Percentiles rank a stretch among this genome's conserved stretches.
These are phyloP conservation scores for Varanus salvator DNA, from an alignment of 2,113 vertebrate genomes.

Conservation along the genomic window DNA sequence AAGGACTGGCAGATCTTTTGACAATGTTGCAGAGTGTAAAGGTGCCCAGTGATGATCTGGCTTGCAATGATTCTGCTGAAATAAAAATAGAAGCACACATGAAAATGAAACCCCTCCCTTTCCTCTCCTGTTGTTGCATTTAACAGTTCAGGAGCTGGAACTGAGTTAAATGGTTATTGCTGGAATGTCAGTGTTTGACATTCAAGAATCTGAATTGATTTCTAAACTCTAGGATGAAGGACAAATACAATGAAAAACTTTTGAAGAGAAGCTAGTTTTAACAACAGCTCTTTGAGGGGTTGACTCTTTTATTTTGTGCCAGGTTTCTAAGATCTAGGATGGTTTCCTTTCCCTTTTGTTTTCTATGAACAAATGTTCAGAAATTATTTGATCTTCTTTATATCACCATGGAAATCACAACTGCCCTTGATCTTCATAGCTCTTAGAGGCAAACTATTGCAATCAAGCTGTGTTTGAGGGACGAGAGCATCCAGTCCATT, in stretches of 20 bases:
- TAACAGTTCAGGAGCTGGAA: neutral
- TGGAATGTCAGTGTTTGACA: slow-evolving; percentile 32
- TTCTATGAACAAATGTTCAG: neutral
- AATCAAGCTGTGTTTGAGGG: slow-evolving; percentile 22
- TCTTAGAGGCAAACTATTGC: neutral
- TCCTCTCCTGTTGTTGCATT: neutral
- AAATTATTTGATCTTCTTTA: neutral
- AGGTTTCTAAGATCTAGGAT: neutral
- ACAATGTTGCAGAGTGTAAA: neutral
- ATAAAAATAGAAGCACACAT: neutral
- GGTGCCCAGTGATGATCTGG: neutral
- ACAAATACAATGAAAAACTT: neutral
- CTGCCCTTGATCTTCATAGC: neutral
- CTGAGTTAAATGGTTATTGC: neutral
- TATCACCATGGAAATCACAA: neutral
- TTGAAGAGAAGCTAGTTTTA: neutral
- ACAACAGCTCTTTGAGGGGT: neutral
- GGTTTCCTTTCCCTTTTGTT: neutral
- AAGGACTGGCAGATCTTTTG: neutral
- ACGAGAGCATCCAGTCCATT: neutral
- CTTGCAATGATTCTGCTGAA: neutral
- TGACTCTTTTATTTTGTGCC: neutral
- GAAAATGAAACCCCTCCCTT: slow-evolving; percentile 22
- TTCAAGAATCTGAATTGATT: slow-evolving; percentile 23
- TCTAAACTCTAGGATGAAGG: slow-evolving; percentile 22